A percentile compares a stretch with the other conserved stretches of the same genome.
These are phyloP conservation scores for Dryoscopus gambensis DNA, from an alignment of 2,113 vertebrate genomes.

Conservation along the genomic window DNA sequence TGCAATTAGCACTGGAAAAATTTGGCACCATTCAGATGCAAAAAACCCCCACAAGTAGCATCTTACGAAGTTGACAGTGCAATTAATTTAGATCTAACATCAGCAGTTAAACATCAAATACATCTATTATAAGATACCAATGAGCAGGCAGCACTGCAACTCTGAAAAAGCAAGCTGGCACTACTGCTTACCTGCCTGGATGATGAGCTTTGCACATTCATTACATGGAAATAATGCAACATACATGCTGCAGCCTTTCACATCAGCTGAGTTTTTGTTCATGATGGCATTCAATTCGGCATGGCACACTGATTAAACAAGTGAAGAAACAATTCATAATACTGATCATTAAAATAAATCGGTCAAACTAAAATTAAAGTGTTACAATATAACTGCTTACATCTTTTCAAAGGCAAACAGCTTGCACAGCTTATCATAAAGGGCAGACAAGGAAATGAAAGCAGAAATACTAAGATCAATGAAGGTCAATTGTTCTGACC, in stretches of 20 bases:
- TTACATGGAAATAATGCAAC: constrained; percentile 97
- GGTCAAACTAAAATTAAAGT: constrained; percentile 40
- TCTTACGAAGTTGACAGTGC: constrained; percentile 65
- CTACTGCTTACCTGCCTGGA: constrained; percentile 86
- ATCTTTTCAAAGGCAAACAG: constrained; percentile 50
- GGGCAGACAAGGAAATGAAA: constrained; percentile 18
- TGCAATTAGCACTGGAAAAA: constrained; percentile 75
- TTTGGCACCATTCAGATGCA: constrained; percentile 68
- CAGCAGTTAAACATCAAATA: constrained; percentile 59
- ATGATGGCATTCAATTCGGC: constrained; percentile 96
- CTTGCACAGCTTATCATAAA: constrained; percentile 29
- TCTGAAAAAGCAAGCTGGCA: constrained; percentile 29
- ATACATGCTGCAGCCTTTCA: constrained; percentile 93
- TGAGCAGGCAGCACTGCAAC: constrained; percentile 10
- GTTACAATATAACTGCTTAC: constrained; percentile 16
- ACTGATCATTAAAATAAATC: constrained; percentile 1
- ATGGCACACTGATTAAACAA: constrained; percentile 84
- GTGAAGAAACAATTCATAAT: background rate
- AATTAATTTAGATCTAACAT: constrained; percentile 75
- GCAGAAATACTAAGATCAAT: constrained; percentile 26
- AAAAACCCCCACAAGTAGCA: constrained; percentile 35
- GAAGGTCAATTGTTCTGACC: constrained; percentile 42
- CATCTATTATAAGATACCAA: constrained; percentile 7
- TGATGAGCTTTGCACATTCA: constrained; percentile 97
- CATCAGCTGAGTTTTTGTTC: constrained; percentile 96